These are phyloP conservation scores for Liparis tanakae DNA, from an alignment of 2,797 vertebrate species.

Conservation along the genomic window DNA sequence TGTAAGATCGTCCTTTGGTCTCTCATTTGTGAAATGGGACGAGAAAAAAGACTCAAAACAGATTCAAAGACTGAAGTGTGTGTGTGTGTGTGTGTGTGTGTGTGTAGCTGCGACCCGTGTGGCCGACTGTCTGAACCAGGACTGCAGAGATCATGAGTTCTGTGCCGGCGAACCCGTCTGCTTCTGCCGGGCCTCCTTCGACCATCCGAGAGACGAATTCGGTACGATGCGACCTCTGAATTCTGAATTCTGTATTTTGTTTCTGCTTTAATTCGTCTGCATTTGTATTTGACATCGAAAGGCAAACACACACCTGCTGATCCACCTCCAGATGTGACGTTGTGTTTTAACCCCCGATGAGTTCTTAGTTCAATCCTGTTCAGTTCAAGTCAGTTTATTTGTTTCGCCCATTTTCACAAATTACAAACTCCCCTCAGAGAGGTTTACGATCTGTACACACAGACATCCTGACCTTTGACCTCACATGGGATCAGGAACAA, in stretches of 20 bases:
- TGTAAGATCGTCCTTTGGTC: not conserved
- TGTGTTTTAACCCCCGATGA: too few species aligned
- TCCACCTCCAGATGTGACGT: too few species aligned
- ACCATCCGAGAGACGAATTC: not conserved
- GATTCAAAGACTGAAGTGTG: not conserved
- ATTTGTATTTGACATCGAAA: too few species aligned
- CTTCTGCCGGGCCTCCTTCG: not conserved
- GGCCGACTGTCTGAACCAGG: not conserved
- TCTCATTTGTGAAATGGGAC: not conserved
- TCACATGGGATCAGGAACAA: too few species aligned
- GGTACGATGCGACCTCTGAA: constrained; percentile 1
- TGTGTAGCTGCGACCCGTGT: not conserved
- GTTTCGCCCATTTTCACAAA: not conserved
- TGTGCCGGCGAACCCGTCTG: not conserved
- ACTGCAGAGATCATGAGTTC: constrained; percentile 15
- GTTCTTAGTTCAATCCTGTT: not conserved
- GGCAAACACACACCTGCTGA: too few species aligned
- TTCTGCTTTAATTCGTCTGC: not conserved
- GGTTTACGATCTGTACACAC: too few species aligned
- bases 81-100: not conserved
- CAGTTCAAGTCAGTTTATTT: too few species aligned
- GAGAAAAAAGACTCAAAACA: too few species aligned
- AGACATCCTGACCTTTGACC: too few species aligned
- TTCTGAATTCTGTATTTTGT: not conserved
- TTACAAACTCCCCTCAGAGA: too few species aligned